phyloP scores from a whole-genome alignment of 2,797 vertebrate species.

The Lepus townsendii region DNA sequence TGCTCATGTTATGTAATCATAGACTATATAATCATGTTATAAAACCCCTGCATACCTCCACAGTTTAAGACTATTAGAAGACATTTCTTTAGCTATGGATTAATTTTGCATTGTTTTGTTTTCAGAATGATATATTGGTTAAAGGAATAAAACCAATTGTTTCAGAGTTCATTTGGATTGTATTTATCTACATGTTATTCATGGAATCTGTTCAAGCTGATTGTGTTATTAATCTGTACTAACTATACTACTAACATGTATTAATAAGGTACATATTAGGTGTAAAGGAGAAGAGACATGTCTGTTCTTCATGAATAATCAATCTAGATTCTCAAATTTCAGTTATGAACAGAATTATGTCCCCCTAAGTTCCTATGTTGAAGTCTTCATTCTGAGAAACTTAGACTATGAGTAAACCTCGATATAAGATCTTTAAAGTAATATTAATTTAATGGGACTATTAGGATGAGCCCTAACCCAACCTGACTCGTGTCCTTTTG shows the following conservation, averaged over 20 bases:
- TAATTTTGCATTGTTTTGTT: neutral
- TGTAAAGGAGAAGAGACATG: neutral
- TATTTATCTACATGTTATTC: neutral
- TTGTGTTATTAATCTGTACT: too few species aligned
- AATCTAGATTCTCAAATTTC: too few species aligned
- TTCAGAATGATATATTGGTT: neutral
- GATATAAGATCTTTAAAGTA: neutral
- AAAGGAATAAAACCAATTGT: neutral
- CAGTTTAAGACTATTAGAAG: neutral
- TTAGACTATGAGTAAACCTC: neutral
- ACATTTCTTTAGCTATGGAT: neutral
- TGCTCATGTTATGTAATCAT: neutral
- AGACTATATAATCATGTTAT: neutral
- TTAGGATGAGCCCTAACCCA: neutral
- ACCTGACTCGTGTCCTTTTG: neutral
- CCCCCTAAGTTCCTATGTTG: neutral
- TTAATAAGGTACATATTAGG: neutral
- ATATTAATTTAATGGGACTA: neutral
- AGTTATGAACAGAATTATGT: neutral
- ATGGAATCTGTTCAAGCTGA: neutral
- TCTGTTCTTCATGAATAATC: neutral
- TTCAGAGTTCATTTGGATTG: neutral
- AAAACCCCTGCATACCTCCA: neutral
- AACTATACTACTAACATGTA: too few species aligned
- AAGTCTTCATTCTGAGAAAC: neutral